Base-by-base conservation (phyloP, 2,888 invertebrate species). In the Andrena marginata region DNA sequence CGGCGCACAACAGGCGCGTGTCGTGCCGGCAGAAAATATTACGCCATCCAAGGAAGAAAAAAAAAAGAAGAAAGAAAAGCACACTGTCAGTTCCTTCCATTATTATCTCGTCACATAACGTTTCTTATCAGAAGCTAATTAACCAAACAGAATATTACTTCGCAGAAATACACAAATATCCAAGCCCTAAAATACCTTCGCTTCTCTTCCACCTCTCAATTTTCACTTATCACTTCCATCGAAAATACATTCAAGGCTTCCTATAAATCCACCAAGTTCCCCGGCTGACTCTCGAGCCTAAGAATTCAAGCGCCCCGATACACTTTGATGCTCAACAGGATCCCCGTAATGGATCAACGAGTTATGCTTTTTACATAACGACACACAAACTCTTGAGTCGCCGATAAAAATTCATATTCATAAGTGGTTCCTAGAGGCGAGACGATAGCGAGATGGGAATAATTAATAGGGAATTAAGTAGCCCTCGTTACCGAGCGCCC, bases 361-460 rank as follows among this genome's bases (percentile, higher is more conserved):
- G 60, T 60, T 71, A 48, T 31, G 48, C n/a, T 48, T 60, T 70
- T 20, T 31, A 31, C 23, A 13, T 48, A 29, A 65, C 16, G 73
- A 56, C 8, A 56, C 8, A 64, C n/a, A 10, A 13, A n/a, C 70
- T 48, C 63, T 71, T 20, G 70, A 71, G 20, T 49, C n/a, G 16
- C n/a, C 35, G 29, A 35, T 42, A 26, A 49, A 35, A 73, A 74
- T 74, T 74, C 67, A 48, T 74, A 64, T 51, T 42, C 54, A 65
- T 54, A 33, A n/a, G n/a, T 51, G 51, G 8, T 51, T 20, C 7
- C 20, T 23, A 64, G 59, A 65, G 51, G 48, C 33, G 26, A 51
- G 51, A 51, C 29, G 51, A 35, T 6, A 5, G 20, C 20, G 35
- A 26, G 42, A 10, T 13, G 33, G 35, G 59, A 64, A 35, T 72